Evolutionary conservation across 2,113 vertebrate genomes (phyloP), one percentile per base, ranked within the genome.

Genomic region (Sclerurus mexicanus): DNA sequence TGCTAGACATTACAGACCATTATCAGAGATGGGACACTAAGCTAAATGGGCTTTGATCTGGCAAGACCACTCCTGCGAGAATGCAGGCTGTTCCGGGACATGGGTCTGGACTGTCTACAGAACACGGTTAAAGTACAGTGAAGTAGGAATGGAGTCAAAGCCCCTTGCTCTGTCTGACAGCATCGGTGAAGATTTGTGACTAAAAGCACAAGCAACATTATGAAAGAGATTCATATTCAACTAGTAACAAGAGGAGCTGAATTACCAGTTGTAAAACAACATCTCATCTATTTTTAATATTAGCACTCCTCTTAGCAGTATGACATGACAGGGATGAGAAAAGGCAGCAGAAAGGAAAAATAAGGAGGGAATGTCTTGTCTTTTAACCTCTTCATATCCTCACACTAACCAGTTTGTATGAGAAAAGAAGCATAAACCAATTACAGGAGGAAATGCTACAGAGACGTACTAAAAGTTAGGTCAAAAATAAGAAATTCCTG

Each of bases 51-150:
- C 46, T 80, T 52, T 37, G 27, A 84, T 56, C 31, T 39, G 35
- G 40, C 15, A 86, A 49, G 42, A n/a, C 13, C 6, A 9, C 49
- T 50, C 37, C 15, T 30, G 6, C 42, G 56, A 95, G 40, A 79
- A 35, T 11, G 12, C 8, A 67, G 58, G 20, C 25, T 93, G 10
- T 60, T 28, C 18, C 1, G 37, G 49, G 30, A 27, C 33, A 47
- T 0, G 0, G 15, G 12, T 60, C n/a, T 53, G 28, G n/a, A 49
- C 49, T 55, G 4, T 1, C 42, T 19, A 12, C 25, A 33, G 47
- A 46, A 39, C 6, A n/a, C 2, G 5, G 62, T 22, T 71, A 69
- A 0, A 3, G 42, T 28, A 59, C 39, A 67, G 25, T 9, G 22
- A 73, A 66, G 69, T 8, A 74, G 63, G 50, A 20, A 76, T 28